A percentile compares a stretch with the other conserved stretches of the same genome.
These are phyloP conservation scores for Ailurus styani DNA, from an alignment of 2,113 vertebrate genomes.

Conservation along the genomic window DNA sequence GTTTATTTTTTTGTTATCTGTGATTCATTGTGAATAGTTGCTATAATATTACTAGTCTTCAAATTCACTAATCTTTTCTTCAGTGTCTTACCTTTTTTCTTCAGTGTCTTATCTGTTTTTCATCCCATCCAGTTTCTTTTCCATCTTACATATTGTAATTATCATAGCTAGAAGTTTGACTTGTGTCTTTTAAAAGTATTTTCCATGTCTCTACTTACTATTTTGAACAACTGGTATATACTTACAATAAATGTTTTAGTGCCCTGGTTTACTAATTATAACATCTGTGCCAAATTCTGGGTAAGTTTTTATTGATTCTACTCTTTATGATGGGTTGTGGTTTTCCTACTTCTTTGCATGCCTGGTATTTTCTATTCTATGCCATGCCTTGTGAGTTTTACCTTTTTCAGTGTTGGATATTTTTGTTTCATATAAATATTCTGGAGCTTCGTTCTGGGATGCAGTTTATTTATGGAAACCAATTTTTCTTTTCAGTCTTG, in stretches of 20 bases:
- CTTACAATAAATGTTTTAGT: background rate
- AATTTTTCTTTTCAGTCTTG: background rate
- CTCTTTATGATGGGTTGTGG: background rate
- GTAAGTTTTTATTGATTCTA: background rate
- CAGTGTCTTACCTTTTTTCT: background rate
- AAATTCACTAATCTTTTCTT: background rate
- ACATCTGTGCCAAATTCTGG: background rate
- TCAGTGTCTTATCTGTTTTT: background rate
- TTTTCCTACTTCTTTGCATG: background rate
- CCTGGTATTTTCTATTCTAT: background rate
- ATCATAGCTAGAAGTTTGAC: background rate
- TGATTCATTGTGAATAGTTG: background rate
- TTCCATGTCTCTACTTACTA: background rate
- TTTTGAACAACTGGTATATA: background rate
- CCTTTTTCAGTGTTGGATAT: background rate
- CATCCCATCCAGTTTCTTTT: background rate
- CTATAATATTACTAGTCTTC: background rate
- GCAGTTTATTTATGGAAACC: background rate
- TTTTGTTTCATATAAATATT: background rate
- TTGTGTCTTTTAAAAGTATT: background rate
- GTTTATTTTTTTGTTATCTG: background rate
- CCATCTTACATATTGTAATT: background rate
- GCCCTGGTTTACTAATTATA: background rate
- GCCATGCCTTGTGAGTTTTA: background rate
- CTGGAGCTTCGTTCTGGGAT: background rate